phyloP scores from a whole-genome alignment of 2,113 vertebrate genomes.

The Chascanopsetta lugubris region DNA sequence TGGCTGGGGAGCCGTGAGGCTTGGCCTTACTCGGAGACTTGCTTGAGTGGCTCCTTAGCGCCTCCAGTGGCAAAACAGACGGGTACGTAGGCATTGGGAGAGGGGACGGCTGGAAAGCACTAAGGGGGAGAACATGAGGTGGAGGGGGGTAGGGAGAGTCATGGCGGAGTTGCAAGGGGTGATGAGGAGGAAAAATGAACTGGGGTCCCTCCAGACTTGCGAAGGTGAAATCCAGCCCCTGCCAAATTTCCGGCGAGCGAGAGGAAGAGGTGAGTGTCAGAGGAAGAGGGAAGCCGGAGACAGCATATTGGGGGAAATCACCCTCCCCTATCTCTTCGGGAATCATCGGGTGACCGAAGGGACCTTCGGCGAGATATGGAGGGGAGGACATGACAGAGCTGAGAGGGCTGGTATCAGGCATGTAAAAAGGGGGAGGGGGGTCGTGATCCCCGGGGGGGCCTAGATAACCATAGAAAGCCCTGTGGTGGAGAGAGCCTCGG shows the following conservation, averaged over 20 bases:
- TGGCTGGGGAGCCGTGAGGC: constrained; percentile 89
- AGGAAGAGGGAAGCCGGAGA: constrained; percentile 93
- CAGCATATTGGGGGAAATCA: constrained; percentile 84
- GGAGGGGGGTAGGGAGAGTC: constrained; percentile 84
- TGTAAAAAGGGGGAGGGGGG: constrained; percentile 93
- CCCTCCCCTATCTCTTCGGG: constrained; percentile 93
- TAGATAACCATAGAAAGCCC: constrained; percentile 95
- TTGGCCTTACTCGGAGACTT: constrained; percentile 89
- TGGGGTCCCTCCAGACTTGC: constrained; percentile 90
- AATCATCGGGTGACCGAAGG: constrained; percentile 92
- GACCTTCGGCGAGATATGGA: constrained; percentile 91
- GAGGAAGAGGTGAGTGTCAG: constrained; percentile 91
- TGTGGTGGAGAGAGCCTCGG: constrained; percentile 86
- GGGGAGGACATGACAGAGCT: constrained; percentile 98
- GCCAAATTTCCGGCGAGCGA: constrained; percentile 94
- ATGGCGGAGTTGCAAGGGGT: constrained; percentile 82
- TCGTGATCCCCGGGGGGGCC: constrained; percentile 93
- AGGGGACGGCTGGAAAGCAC: constrained; percentile 86
- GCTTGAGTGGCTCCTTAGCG: constrained; percentile 88
- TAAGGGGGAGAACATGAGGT: constrained; percentile 86
- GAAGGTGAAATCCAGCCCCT: constrained; percentile 91
- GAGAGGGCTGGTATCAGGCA: constrained; percentile 95
- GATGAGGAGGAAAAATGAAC: constrained; percentile 91
- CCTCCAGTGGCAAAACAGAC: constrained; percentile 91
- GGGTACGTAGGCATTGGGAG: constrained; percentile 94